Evolutionary conservation across 2,888 invertebrate genomes (phyloP).

Genomic region (Clostera curtula): DNA sequence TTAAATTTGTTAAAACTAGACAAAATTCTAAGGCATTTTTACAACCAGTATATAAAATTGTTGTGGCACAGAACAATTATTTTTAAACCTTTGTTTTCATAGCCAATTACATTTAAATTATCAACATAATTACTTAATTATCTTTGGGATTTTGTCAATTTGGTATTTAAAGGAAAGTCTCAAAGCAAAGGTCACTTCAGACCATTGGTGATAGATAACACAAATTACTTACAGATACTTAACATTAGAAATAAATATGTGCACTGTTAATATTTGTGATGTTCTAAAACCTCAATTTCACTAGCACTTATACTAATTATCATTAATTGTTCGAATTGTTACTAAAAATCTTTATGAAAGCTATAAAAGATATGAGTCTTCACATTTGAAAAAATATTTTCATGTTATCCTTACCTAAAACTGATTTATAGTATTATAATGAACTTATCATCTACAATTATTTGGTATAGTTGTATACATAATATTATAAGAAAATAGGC

Average conservation of each 20-base stretch:
- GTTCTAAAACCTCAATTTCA: slow-evolving; percentile 23
- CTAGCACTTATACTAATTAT: slow-evolving; percentile 23
- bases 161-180: slow-evolving; percentile 21
- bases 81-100: slow-evolving; percentile 57
- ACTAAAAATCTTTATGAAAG: slow-evolving; percentile 40
- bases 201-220: slow-evolving; percentile 2
- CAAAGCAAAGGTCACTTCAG: slow-evolving; percentile 14
- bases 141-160: slow-evolving; percentile 39
- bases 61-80: slow-evolving; percentile 56
- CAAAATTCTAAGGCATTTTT: slow-evolving; percentile 44
- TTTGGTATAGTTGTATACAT: slow-evolving; percentile 55
- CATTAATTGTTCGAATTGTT: slow-evolving; percentile 48
- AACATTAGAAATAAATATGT: slow-evolving; percentile 27
- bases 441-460: slow-evolving; percentile 42
- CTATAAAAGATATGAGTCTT: slow-evolving; percentile 24
- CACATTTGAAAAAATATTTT: slow-evolving; percentile 1
- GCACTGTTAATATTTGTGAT: slow-evolving; percentile 38
- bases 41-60: slow-evolving; percentile 53
- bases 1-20: slow-evolving; percentile 33
- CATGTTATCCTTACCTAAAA: slow-evolving; percentile 18
- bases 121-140: no score
- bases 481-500: slow-evolving; percentile 54
- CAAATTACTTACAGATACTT: slow-evolving; percentile 15
- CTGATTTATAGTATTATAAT: slow-evolving; percentile 26
- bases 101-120: slow-evolving; percentile 47